phyloP scores from a whole-genome alignment of 2,797 vertebrate genomes.

The Brachymystax lenok region DNA sequence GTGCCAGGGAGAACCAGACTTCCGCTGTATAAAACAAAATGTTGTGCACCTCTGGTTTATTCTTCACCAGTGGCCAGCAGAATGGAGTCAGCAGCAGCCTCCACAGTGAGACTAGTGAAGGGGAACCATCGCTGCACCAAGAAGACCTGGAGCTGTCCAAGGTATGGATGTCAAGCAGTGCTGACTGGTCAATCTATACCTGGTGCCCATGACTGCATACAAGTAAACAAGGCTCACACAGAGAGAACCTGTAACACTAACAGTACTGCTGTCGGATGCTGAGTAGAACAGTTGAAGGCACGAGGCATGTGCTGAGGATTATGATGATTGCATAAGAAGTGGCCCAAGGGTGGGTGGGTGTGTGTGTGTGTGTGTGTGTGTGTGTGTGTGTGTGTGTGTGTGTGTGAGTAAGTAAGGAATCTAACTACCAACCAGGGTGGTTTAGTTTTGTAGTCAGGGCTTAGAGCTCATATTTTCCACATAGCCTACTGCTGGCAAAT shows the following conservation, averaged over 20 bases:
- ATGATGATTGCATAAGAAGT: constrained; percentile 16
- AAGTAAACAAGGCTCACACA: not conserved
- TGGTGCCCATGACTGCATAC: not conserved
- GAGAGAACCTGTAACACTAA: constrained; percentile 1
- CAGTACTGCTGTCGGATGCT: not conserved
- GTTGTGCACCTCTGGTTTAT: too few relatives aligned
- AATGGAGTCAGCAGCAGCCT: constrained; percentile 14
- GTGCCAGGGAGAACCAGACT: too few relatives aligned
- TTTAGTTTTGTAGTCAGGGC: not conserved
- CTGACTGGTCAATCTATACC: not conserved
- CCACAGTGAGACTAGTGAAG: constrained; percentile 11
- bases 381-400: constrained; percentile 9
- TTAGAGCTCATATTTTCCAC: not conserved
- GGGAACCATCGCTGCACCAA: not conserved
- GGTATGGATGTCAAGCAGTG: constrained; percentile 6
- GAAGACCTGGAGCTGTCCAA: constrained; percentile 24
- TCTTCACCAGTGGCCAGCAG: constrained; percentile 17
- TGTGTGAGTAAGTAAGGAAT: not conserved
- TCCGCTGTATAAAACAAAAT: not conserved
- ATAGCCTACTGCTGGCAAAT: not conserved
- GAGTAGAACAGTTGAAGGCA: not conserved
- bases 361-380: constrained; percentile 2
- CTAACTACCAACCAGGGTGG: not conserved
- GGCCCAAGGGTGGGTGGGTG: not conserved
- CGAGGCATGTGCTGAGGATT: not conserved